phyloP scores from a whole-genome alignment of 2,888 invertebrate genomes.

The Hanleya hanleyi region DNA sequence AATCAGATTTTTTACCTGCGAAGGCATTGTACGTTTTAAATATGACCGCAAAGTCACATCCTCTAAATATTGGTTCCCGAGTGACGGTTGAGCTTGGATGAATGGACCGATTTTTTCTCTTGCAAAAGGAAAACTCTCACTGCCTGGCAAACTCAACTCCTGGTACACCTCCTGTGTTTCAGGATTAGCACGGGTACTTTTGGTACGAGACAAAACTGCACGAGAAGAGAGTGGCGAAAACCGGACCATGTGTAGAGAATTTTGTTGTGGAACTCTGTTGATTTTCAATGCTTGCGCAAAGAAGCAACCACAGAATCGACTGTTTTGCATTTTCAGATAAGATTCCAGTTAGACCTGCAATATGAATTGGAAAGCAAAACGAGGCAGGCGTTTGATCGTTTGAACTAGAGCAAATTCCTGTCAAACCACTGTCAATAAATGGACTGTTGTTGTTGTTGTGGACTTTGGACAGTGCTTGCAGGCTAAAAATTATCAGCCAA shows the following conservation, averaged over 20 bases:
- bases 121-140: conserved; percentile 78
- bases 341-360: no score
- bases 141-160: not conserved
- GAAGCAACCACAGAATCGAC: no score
- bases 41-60: conserved; percentile 71
- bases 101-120: conserved; percentile 69
- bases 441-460: no score
- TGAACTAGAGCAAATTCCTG: no score
- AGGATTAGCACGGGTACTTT: not conserved
- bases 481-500: no score
- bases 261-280: not conserved
- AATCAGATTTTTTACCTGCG: conserved; percentile 64
- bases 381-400: no score
- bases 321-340: no score
- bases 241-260: no score
- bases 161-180: not conserved
- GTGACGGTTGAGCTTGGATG: conserved; percentile 70
- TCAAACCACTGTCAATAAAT: no score
- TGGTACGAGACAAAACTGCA: not conserved
- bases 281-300: no score
- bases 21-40: conserved; percentile 69
- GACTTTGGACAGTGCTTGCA: no score
- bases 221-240: not conserved
- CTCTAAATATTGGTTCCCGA: conserved; percentile 73
- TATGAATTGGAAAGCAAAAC: no score